Percentiles rank a stretch among this genome's conserved stretches.
These are phyloP conservation scores for Centropus bengalensis DNA, from an alignment of 2,113 vertebrate genomes.

Conservation along the genomic window DNA sequence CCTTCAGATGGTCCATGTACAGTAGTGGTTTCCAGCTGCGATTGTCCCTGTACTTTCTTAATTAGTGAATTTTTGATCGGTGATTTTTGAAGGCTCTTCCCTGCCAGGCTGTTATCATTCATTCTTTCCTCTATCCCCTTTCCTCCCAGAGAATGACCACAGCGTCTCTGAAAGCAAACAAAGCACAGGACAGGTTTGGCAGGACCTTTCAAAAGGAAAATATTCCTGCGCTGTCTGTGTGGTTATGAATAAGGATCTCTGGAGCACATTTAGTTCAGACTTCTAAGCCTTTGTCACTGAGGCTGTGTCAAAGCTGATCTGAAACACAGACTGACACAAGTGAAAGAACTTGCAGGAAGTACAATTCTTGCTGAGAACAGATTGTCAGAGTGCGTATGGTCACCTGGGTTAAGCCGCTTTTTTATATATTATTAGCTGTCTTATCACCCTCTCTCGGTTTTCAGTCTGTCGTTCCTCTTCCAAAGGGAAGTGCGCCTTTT, in stretches of 20 bases:
- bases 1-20: not conserved
- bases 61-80: not conserved
- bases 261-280: slow-evolving; percentile 40
- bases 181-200: slow-evolving; percentile 61
- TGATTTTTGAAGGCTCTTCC: slow-evolving; percentile 8
- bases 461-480: not conserved
- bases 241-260: slow-evolving; percentile 59
- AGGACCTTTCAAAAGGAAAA: slow-evolving; percentile 62
- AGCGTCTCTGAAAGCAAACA: slow-evolving; percentile 53
- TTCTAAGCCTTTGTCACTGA: slow-evolving; percentile 41
- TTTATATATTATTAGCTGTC: not conserved
- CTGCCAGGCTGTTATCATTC: not conserved
- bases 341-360: slow-evolving; percentile 1
- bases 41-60: not conserved
- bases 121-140: slow-evolving; percentile 26
- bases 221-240: slow-evolving; percentile 21
- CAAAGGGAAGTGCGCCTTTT: not conserved
- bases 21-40: not conserved
- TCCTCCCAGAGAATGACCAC: slow-evolving; percentile 9
- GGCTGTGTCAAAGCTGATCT: slow-evolving; percentile 55
- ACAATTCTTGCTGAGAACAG: not conserved
- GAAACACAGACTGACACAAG: slow-evolving; percentile 29
- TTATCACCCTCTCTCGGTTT: not conserved
- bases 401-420: slow-evolving; percentile 17
- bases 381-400: not conserved